A percentile compares a stretch with the other conserved stretches of the same genome.
phyloP scores from a whole-genome alignment of 2,888 invertebrate species.

The Hirtodrosophila trivittata region DNA sequence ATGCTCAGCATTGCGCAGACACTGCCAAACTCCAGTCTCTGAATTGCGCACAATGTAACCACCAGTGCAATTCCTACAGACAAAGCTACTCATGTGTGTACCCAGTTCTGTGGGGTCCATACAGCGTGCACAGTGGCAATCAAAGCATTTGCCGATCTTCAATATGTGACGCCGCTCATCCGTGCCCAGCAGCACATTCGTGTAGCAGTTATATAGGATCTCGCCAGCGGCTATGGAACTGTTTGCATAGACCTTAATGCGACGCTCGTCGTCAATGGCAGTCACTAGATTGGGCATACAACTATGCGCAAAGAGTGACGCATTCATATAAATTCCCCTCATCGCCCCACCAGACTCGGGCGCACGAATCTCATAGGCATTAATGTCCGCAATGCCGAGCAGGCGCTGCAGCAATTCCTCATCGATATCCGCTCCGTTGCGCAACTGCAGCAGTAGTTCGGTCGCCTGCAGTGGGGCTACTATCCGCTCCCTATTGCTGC shows the following conservation, averaged over 20 bases:
- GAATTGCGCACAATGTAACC: constrained; percentile 57
- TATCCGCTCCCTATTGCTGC: constrained; percentile 84
- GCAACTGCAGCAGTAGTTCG: constrained; percentile 61
- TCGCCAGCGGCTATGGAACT: constrained; percentile 86
- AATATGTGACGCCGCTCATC: constrained; percentile 87
- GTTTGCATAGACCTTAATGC: constrained; percentile 88
- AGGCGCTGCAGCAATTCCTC: constrained; percentile 86
- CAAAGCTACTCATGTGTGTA: constrained; percentile 87
- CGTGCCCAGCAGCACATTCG: constrained; percentile 89
- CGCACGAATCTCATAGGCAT: constrained; percentile 89
- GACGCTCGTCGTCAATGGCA: constrained; percentile 88
- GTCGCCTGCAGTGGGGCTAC: constrained; percentile 74
- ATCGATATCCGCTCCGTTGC: constrained; percentile 81
- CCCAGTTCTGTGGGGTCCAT: constrained; percentile 89
- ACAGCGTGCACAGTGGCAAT: constrained; percentile 89
- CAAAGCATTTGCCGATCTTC: constrained; percentile 89
- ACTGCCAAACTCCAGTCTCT: constrained; percentile 70
- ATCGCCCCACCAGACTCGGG: constrained; percentile 84
- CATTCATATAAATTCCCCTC: constrained; percentile 89
- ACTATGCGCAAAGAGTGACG: constrained; percentile 89
- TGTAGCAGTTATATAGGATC: constrained; percentile 88
- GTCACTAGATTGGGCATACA: constrained; percentile 90
- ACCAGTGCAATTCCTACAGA: constrained; percentile 67
- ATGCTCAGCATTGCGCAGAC: constrained; percentile 67
- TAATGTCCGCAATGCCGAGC: constrained; percentile 90